A percentile compares a stretch with the other conserved stretches of the same genome.
Evolutionary conservation across 2,797 vertebrate species (phyloP).

Genomic region (Darevskia mixta): DNA sequence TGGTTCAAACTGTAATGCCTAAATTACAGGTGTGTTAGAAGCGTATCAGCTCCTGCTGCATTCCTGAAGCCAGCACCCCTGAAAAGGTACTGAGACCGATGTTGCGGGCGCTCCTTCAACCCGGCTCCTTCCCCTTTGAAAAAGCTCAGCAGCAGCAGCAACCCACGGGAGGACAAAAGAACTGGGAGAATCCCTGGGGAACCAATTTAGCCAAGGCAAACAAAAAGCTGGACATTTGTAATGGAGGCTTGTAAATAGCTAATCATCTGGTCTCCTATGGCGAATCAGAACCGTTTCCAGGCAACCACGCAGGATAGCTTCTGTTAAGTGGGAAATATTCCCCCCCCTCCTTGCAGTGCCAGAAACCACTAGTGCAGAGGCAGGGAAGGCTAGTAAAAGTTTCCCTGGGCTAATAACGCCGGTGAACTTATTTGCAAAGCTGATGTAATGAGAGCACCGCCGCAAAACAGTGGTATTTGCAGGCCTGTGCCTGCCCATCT

Average conservation of each 20-base stretch:
- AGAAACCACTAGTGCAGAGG: not conserved
- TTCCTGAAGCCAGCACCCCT: not conserved
- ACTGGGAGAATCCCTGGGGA: not conserved
- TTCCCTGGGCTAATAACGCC: not conserved
- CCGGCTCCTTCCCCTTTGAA: not conserved
- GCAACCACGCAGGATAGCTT: not conserved
- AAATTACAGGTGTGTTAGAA: not conserved
- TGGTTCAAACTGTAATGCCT: not conserved
- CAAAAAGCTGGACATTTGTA: not conserved
- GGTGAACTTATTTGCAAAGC: not conserved
- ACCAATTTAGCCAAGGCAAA: not conserved
- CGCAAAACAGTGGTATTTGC: not conserved
- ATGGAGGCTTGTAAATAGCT: not conserved
- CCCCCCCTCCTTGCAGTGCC: too few relatives aligned
- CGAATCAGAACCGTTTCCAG: not conserved
- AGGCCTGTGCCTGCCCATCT: not conserved
- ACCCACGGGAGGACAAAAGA: not conserved
- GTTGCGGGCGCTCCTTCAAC: not conserved
- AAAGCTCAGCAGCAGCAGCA: not conserved
- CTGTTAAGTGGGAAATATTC: not conserved
- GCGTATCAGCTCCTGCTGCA: not conserved
- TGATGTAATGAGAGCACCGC: rapidly evolving
- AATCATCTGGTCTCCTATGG: not conserved
- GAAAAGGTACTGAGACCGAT: not conserved
- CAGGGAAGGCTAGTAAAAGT: not conserved